A percentile compares a stretch with the other conserved stretches of the same genome.
phyloP scores from a whole-genome alignment of 2,888 invertebrate genomes.

The Oscheius onirici region DNA sequence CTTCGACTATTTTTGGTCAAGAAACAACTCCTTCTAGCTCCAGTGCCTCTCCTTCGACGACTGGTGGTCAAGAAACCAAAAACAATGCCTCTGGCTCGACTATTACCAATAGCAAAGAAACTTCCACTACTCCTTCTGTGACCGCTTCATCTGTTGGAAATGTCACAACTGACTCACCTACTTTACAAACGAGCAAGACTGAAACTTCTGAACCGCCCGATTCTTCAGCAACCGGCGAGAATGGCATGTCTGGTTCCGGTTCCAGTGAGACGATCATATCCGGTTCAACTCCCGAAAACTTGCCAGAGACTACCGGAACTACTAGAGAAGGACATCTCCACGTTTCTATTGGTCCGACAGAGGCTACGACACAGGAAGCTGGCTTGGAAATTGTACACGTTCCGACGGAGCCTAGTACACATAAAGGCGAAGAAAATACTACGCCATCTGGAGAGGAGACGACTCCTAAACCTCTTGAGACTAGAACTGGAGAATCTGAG shows the following conservation, averaged over 20 bases:
- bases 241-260: too few relatives aligned
- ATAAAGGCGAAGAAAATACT: not conserved
- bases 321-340: conserved; percentile 1
- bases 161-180: too few relatives aligned
- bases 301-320: too few relatives aligned
- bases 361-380: conserved; percentile 1
- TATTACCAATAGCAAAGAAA: too few relatives aligned
- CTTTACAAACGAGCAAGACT: not conserved
- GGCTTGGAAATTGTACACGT: conserved; percentile 17
- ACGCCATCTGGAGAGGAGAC: conserved; percentile 2
- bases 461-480: too few relatives aligned
- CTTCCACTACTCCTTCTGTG: not conserved
- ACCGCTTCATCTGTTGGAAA: not conserved
- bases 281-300: not conserved
- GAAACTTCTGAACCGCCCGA: not conserved
- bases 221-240: not conserved
- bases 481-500: not conserved
- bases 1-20: not conserved
- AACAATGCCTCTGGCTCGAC: not conserved
- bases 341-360: conserved; percentile 14
- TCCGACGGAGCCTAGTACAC: not conserved
- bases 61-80: conserved; percentile 2
- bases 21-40: not conserved
- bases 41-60: not conserved
- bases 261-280: too few relatives aligned